phyloP scores from a whole-genome alignment of 2,113 vertebrate genomes.

The Amphilophus citrinellus region DNA sequence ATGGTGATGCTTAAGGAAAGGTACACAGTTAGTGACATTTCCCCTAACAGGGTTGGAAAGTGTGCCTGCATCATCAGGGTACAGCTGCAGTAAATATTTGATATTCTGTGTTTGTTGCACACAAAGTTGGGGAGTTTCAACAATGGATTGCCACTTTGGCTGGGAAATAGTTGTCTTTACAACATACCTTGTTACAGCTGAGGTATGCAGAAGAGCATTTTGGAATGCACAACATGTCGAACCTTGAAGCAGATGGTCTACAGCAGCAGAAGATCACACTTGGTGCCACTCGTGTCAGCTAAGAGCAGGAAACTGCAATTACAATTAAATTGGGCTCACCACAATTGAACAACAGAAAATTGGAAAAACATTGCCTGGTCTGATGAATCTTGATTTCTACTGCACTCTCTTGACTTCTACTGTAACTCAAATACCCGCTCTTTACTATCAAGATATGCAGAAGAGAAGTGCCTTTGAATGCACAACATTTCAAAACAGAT shows the following conservation, averaged over 20 bases:
- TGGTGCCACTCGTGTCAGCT: neutral
- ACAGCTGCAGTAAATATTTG: constrained; percentile 4
- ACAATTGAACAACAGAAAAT: no score
- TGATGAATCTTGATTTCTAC: no score
- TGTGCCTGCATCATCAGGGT: neutral
- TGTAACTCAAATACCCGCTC: no score
- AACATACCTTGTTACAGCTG: neutral
- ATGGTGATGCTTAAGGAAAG: constrained; percentile 37
- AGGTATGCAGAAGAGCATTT: neutral
- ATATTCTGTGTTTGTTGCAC: neutral
- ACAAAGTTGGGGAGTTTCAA: neutral
- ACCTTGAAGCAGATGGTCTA: neutral
- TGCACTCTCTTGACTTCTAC: no score
- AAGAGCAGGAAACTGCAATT: no score
- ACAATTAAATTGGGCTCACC: no score
- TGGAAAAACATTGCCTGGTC: no score
- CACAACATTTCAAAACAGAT: no score
- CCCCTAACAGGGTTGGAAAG: constrained; percentile 42
- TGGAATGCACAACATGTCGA: neutral
- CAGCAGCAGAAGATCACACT: neutral
- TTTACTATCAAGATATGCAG: no score
- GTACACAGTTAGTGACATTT: constrained; percentile 54
- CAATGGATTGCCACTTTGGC: constrained; percentile 7
- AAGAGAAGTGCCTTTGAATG: no score
- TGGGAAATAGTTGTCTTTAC: neutral